Conservation (phyloP, 2,888 invertebrate species). For the Coremacera marginata region DNA sequence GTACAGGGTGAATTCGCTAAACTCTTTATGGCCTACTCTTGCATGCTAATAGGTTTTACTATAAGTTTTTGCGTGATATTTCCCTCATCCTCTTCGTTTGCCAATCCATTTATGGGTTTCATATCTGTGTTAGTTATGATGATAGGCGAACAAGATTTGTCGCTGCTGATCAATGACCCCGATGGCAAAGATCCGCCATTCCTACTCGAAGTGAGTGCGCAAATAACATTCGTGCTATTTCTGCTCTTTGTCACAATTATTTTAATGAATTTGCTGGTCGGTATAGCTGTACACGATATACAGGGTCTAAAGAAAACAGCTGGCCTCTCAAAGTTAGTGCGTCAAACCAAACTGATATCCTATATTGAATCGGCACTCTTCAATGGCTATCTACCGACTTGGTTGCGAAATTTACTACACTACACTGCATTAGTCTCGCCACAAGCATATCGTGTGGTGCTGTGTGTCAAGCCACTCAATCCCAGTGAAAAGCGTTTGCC, state of each 20-base stretch:
- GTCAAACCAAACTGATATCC: slow-evolving; percentile 88
- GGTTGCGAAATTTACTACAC: slow-evolving; percentile 79
- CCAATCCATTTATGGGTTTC: slow-evolving; percentile 86
- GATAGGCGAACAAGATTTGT: slow-evolving; percentile 87
- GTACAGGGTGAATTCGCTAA: slow-evolving; percentile 90
- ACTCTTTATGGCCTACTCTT: slow-evolving; percentile 86
- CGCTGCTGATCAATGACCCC: slow-evolving; percentile 81
- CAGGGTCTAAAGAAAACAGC: slow-evolving; percentile 89
- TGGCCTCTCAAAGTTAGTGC: slow-evolving; percentile 83
- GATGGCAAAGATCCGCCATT: slow-evolving; percentile 83
- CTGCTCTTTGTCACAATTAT: slow-evolving; percentile 87
- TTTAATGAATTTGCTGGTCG: slow-evolving; percentile 86
- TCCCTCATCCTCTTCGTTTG: slow-evolving; percentile 84
- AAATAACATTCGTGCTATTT: slow-evolving; percentile 84
- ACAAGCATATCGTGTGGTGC: slow-evolving; percentile 83
- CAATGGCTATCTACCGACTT: slow-evolving; percentile 82
- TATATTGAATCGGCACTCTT: slow-evolving; percentile 87
- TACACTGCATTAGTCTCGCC: slow-evolving; percentile 85
- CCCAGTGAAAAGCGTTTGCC: slow-evolving; percentile 86
- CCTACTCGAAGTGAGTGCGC: slow-evolving; percentile 83
- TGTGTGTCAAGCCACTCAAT: slow-evolving; percentile 86
- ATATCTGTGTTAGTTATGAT: slow-evolving; percentile 90
- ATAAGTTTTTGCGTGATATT: slow-evolving; percentile 91
- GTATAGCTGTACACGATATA: slow-evolving; percentile 89
- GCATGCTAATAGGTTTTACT: slow-evolving; percentile 86